Conservation (phyloP, 2,113 vertebrate genomes). For the Lasiurus borealis region DNA sequence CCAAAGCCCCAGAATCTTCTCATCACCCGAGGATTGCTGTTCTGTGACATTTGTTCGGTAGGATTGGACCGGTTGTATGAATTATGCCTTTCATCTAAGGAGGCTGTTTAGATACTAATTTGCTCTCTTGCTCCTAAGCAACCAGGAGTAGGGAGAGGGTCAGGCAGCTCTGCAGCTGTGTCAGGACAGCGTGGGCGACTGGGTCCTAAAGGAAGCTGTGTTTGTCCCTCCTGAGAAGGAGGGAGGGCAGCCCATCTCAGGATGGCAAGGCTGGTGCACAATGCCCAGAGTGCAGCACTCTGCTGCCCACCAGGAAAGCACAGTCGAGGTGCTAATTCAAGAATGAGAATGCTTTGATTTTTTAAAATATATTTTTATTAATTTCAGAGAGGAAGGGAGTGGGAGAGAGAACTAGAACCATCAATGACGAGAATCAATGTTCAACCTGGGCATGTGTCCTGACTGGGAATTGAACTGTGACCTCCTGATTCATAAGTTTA, state of each 20-base stretch:
- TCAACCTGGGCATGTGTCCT: no score
- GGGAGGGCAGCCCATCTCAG: neutral
- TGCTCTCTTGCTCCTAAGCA: conserved; percentile 51
- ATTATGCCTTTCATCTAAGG: conserved; percentile 34
- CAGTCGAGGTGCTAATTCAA: neutral
- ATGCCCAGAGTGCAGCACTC: rapidly evolving
- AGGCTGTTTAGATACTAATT: conserved; percentile 48
- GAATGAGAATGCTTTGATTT: neutral
- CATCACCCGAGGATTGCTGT: conserved; percentile 37
- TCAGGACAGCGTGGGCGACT: neutral
- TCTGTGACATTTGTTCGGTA: conserved; percentile 16
- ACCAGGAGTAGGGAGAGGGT: neutral
- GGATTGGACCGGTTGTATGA: conserved; percentile 45
- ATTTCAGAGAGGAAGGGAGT: no score
- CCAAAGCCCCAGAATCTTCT: conserved; percentile 45
- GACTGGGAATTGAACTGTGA: no score
- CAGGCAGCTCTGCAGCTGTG: conserved; percentile 7
- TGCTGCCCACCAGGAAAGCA: neutral
- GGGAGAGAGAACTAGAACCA: no score
- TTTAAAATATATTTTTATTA: neutral
- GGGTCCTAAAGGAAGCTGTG: conserved; percentile 11
- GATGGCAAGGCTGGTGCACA: no score
- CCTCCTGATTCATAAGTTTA: no score
- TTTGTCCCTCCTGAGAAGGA: neutral
- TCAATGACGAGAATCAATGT: no score